A percentile compares a stretch with the other conserved stretches of the same genome.
These are phyloP conservation scores for Trichonephila inaurata DNA, from an alignment of 1,140 invertebrate species.

Conservation along the genomic window DNA sequence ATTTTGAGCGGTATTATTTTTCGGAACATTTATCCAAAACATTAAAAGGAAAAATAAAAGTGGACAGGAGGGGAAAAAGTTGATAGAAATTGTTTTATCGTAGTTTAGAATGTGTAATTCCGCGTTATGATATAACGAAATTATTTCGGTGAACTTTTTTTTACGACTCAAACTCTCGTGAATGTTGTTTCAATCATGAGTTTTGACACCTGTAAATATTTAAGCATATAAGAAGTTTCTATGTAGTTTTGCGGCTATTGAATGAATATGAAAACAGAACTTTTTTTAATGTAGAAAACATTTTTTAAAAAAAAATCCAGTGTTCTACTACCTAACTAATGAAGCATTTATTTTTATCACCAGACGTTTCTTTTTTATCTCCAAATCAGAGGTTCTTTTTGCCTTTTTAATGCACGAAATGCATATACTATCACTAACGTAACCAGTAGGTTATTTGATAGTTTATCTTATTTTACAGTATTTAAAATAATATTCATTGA, in stretches of 20 bases:
- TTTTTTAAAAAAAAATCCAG: neutral
- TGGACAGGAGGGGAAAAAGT: neutral
- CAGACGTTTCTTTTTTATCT: too few species aligned
- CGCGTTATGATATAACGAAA: slow-evolving; percentile 29
- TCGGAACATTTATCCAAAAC: slow-evolving; percentile 11
- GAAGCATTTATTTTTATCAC: too few species aligned
- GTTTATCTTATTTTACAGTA: too few species aligned
- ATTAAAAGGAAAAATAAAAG: slow-evolving; percentile 33
- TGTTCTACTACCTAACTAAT: neutral
- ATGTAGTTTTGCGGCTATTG: neutral
- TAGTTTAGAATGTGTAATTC: slow-evolving; percentile 14
- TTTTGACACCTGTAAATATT: slow-evolving; percentile 14
- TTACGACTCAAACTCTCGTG: neutral
- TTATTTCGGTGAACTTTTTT: slow-evolving; percentile 18
- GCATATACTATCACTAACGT: too few species aligned
- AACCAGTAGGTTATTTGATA: too few species aligned
- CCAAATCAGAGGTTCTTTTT: neutral
- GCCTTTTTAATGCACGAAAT: neutral
- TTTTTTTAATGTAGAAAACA: neutral
- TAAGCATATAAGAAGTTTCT: neutral
- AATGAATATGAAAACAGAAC: neutral
- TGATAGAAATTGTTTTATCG: slow-evolving; percentile 41
- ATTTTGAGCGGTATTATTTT: slow-evolving; percentile 44
- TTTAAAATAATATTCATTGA: too few species aligned
- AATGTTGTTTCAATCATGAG: neutral